phyloP scores from a whole-genome alignment of 64 coral and sea anemone species.

The Trachythela sp. region DNA sequence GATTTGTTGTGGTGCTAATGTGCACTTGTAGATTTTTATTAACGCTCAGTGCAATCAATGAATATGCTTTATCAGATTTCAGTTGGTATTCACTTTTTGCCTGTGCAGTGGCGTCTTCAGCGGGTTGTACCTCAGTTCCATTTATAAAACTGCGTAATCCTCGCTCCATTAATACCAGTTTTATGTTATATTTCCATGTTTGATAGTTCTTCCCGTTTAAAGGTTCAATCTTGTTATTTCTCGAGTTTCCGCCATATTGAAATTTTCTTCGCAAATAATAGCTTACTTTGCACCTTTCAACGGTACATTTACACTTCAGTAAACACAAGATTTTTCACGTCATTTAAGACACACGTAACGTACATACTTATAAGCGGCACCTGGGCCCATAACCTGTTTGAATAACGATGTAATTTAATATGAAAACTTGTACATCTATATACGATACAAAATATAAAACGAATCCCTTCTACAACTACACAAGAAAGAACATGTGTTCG shows the following conservation, averaged over 20 bases:
- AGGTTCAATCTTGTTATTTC: background rate
- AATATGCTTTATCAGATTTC: background rate
- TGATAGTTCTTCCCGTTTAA: background rate
- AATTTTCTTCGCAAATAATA: background rate
- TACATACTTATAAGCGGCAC: background rate
- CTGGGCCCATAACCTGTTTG: constrained; percentile 14
- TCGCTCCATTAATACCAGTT: background rate
- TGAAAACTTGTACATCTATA: too few relatives aligned
- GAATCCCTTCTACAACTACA: too few relatives aligned
- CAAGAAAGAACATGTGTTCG: too few relatives aligned
- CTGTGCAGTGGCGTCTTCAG: background rate
- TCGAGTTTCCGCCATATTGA: background rate
- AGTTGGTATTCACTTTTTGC: background rate
- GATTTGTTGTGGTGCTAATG: background rate
- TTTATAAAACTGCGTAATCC: background rate
- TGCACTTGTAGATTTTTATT: background rate
- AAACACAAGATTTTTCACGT: background rate
- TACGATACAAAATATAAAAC: too few relatives aligned
- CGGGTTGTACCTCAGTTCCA: background rate
- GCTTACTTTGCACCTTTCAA: background rate
- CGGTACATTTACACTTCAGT: background rate
- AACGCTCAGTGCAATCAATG: background rate
- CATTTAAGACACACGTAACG: background rate
- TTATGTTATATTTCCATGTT: background rate
- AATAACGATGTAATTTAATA: too few relatives aligned